phyloP scores from a whole-genome alignment of 1,140 invertebrate genomes.

The Lepeophtheirus salmonis region DNA sequence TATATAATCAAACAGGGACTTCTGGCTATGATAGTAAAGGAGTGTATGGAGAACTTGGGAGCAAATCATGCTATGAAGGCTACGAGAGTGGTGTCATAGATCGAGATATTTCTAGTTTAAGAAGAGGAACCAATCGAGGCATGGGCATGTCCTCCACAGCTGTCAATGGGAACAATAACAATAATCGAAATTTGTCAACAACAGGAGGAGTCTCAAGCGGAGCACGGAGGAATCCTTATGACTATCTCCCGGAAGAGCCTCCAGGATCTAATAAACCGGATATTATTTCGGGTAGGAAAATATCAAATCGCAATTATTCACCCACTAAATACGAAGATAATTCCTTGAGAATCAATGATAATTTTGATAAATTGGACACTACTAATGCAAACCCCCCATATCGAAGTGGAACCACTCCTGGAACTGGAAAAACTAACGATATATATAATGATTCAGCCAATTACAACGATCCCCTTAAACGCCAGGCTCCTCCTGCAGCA shows the following conservation, averaged over 20 bases:
- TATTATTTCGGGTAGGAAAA: background rate
- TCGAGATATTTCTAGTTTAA: background rate
- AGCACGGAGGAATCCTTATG: slow-evolving; percentile 11
- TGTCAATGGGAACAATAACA: background rate
- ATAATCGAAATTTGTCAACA: background rate
- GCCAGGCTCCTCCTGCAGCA: background rate
- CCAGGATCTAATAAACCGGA: background rate
- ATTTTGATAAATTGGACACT: background rate
- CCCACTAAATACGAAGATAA: background rate
- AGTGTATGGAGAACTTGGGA: background rate
- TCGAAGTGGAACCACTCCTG: background rate
- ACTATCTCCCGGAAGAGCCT: slow-evolving; percentile 16
- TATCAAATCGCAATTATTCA: background rate
- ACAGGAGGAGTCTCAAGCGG: background rate
- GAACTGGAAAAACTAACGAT: background rate
- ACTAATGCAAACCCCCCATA: background rate
- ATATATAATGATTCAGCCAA: background rate
- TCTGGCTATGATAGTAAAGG: background rate
- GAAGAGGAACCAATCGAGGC: background rate
- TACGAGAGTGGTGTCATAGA: slow-evolving; percentile 1
- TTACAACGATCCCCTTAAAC: slow-evolving; percentile 4
- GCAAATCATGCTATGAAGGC: slow-evolving; percentile 8
- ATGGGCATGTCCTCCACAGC: background rate
- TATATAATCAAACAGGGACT: slow-evolving; percentile 3
- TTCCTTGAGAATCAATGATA: background rate